Evolutionary conservation across 2,113 vertebrate species (phyloP).

Genomic region (Antidorcas marsupialis): DNA sequence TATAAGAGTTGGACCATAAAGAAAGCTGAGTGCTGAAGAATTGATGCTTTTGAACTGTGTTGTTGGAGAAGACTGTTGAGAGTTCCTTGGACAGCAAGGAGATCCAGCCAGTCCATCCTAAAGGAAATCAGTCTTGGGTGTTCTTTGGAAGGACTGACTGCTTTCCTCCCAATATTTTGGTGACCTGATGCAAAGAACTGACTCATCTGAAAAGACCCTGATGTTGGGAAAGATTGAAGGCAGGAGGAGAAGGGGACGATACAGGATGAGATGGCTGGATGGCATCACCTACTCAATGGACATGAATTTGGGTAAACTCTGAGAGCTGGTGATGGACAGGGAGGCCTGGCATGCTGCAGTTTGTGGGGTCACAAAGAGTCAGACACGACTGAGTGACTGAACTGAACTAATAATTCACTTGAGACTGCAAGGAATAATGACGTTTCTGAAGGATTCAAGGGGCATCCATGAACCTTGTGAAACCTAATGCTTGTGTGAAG

Average conservation of each 20-base stretch:
- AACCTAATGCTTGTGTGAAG: not conserved
- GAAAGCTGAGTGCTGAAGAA: not conserved
- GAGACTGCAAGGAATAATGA: not conserved
- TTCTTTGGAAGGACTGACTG: not conserved
- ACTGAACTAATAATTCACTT: not conserved
- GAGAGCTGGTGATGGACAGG: not conserved
- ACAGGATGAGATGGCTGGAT: not conserved
- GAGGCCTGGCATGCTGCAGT: fast-evolving
- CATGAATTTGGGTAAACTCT: not conserved
- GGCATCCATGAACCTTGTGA: not conserved
- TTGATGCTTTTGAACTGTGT: not conserved
- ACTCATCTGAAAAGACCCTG: not conserved
- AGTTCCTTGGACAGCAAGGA: not conserved
- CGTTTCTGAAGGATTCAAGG: not conserved
- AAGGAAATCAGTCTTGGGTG: not conserved
- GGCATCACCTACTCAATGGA: not conserved
- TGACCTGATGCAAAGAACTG: not conserved
- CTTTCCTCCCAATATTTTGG: not conserved
- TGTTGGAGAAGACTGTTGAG: not conserved
- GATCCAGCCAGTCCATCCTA: not conserved
- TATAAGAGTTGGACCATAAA: not conserved
- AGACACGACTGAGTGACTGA: fast-evolving
- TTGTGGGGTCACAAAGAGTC: not conserved
- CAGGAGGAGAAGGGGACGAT: not conserved
- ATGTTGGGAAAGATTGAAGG: not conserved